Evolutionary conservation across 2,888 invertebrate species (phyloP).

Genomic region (Caenorhabditis wallacei): DNA sequence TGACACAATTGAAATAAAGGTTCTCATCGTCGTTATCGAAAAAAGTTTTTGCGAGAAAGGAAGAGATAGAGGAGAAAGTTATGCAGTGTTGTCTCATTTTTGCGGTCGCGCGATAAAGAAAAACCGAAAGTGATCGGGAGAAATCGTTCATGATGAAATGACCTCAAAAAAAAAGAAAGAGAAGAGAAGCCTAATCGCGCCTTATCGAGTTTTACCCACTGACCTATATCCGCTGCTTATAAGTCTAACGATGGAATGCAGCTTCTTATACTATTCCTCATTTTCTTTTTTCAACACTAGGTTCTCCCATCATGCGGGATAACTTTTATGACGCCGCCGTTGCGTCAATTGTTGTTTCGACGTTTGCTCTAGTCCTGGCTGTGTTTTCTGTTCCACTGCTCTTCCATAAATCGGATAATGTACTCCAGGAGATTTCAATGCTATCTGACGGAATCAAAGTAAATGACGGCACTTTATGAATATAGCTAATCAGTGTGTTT

Average conservation of each 20-base stretch:
- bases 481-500: constrained; percentile 15
- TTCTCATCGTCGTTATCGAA: constrained; percentile 15
- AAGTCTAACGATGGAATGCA: constrained; percentile 49
- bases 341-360: constrained; percentile 56
- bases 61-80: constrained; percentile 40
- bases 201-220: constrained; percentile 67
- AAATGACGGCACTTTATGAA: constrained; percentile 10
- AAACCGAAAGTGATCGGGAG: constrained; percentile 63
- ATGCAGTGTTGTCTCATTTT: constrained; percentile 52
- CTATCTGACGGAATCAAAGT: constrained; percentile 63
- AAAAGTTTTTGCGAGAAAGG: background rate
- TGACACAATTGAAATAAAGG: constrained; percentile 8
- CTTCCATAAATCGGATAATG: constrained; percentile 59
- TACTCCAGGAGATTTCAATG: constrained; percentile 56
- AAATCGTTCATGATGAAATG: constrained; percentile 63
- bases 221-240: constrained; percentile 64
- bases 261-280: constrained; percentile 36
- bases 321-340: constrained; percentile 59
- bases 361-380: constrained; percentile 36
- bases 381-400: constrained; percentile 62
- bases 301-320: constrained; percentile 55
- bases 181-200: constrained; percentile 62
- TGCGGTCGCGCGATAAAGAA: constrained; percentile 40
- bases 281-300: constrained; percentile 22
- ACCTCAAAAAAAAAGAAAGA: constrained; percentile 58